Conservation (phyloP, 2,888 invertebrate genomes). For the Neocrepidodera transversa region DNA sequence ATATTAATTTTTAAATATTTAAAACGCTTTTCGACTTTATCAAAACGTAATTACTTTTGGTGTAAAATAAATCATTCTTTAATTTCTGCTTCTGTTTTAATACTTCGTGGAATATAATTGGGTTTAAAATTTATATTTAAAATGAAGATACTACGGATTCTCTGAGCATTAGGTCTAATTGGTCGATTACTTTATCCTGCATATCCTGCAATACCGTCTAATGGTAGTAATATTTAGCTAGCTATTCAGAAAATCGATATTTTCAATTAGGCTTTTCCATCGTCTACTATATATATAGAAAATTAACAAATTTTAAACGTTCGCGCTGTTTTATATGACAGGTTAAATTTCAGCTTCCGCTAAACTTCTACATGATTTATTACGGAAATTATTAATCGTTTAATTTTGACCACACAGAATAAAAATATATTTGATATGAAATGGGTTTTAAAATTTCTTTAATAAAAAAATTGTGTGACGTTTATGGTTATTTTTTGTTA, state of each 20-base stretch:
- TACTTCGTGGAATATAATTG: background rate
- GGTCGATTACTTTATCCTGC: conserved; percentile 15
- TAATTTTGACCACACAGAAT: too few relatives aligned
- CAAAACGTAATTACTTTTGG: too few relatives aligned
- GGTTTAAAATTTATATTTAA: conserved; percentile 11
- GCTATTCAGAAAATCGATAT: conserved; percentile 18
- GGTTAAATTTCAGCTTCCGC: too few relatives aligned
- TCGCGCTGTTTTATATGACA: conserved; percentile 5
- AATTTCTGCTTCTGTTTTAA: background rate
- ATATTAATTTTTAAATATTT: too few relatives aligned
- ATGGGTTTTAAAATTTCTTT: too few relatives aligned
- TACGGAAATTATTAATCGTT: background rate
- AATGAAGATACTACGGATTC: conserved; percentile 6
- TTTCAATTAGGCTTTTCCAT: conserved; percentile 21
- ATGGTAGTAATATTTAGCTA: conserved; percentile 24
- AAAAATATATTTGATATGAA: too few relatives aligned
- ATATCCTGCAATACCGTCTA: conserved; percentile 19
- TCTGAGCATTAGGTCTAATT: conserved; percentile 4
- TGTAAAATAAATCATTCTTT: background rate
- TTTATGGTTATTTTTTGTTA: too few relatives aligned
- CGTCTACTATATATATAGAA: conserved; percentile 11
- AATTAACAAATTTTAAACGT: conserved; percentile 22
- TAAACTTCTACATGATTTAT: background rate
- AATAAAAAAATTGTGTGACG: too few relatives aligned
- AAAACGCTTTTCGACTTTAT: too few relatives aligned